These are phyloP conservation scores for Caretta caretta DNA, from an alignment of 2,113 vertebrate genomes.

Conservation along the genomic window DNA sequence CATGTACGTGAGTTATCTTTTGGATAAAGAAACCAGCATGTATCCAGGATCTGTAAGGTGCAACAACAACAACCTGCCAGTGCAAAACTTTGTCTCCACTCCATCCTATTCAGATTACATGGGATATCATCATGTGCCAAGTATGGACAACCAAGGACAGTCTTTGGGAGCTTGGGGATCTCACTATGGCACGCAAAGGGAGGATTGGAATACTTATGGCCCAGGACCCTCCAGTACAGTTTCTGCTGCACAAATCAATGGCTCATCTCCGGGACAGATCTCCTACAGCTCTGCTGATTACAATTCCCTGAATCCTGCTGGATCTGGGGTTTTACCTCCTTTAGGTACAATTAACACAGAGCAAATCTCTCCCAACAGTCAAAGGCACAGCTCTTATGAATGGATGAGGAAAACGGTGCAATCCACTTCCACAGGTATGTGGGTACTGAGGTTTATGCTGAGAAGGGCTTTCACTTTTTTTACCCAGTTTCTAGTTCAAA, in stretches of 20 bases:
- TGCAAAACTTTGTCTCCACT: constrained; percentile 88
- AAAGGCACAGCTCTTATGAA: constrained; percentile 89
- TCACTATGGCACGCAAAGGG: constrained; percentile 83
- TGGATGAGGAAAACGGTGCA: constrained; percentile 94
- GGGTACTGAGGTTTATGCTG: background rate
- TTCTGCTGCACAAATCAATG: constrained; percentile 80
- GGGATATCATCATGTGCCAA: constrained; percentile 89
- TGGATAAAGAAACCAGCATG: constrained; percentile 93
- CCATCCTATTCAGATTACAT: constrained; percentile 91
- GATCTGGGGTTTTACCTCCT: constrained; percentile 80
- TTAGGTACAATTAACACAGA: constrained; percentile 80
- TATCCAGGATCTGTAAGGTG: constrained; percentile 91
- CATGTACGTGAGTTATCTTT: constrained; percentile 91
- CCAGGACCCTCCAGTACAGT: constrained; percentile 84
- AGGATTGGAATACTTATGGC: constrained; percentile 88
- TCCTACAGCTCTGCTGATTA: constrained; percentile 87
- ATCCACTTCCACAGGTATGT: constrained; percentile 90
- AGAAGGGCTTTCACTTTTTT: background rate
- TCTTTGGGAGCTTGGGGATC: constrained; percentile 84
- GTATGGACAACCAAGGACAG: constrained; percentile 86
- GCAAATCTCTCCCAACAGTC: constrained; percentile 84
- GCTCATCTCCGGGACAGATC: constrained; percentile 84
- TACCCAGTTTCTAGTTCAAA: background rate
- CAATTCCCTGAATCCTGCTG: constrained; percentile 83
- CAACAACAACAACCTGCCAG: constrained; percentile 82